Evolutionary conservation across 2,113 vertebrate genomes (phyloP).

Genomic region (Ochotona curzoniae): DNA sequence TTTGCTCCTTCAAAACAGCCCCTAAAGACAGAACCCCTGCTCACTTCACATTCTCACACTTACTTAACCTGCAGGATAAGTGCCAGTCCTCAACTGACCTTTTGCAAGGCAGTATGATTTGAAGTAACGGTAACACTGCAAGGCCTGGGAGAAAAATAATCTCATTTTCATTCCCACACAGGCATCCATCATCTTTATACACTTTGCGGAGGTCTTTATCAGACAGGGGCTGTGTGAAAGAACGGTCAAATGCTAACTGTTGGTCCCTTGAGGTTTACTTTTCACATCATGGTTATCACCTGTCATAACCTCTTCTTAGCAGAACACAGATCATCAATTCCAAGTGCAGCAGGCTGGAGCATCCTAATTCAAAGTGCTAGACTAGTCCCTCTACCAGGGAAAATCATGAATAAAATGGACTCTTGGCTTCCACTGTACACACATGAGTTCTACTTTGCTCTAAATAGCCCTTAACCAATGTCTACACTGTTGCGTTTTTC

Average conservation of each 20-base stretch:
- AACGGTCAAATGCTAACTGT: background rate
- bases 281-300: background rate
- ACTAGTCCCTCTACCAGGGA: constrained; percentile 13
- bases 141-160: background rate
- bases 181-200: background rate
- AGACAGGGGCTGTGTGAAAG: background rate
- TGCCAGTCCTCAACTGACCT: background rate
- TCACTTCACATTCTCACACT: background rate
- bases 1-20: background rate
- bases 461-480: background rate
- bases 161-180: background rate
- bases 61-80: background rate
- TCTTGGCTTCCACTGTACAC: background rate
- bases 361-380: constrained; percentile 30
- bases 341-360: background rate
- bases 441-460: background rate
- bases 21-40: background rate
- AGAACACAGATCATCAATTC: background rate
- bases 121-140: background rate
- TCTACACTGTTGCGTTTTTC: background rate
- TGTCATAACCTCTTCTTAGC: constrained; percentile 9
- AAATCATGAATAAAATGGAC: background rate
- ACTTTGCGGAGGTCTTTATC: background rate
- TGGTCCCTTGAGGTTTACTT: constrained; percentile 7
- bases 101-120: background rate